A percentile compares a stretch with the other conserved stretches of the same genome.
phyloP scores from a whole-genome alignment of 2,888 invertebrate species.

The Stenchaetothrips biformis region DNA sequence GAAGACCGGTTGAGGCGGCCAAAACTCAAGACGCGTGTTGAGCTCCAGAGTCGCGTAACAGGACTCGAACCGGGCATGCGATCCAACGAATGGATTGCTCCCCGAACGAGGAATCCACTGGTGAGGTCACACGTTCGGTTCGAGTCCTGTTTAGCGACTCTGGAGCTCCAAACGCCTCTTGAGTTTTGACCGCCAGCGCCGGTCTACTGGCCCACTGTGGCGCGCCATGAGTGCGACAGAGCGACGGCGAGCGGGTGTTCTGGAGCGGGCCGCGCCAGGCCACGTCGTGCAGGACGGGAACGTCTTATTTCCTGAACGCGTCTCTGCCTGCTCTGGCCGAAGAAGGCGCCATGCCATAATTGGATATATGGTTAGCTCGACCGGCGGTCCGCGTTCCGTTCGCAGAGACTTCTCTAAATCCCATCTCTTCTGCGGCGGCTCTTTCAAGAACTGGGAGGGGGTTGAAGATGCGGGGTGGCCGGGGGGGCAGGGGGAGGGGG shows the following conservation, averaged over 20 bases:
- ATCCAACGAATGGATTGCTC: too few species aligned
- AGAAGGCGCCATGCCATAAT: not conserved
- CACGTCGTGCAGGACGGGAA: not conserved
- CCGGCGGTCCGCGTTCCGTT: not conserved
- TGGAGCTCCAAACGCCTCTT: too few species aligned
- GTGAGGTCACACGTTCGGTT: too few species aligned
- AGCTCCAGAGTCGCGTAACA: too few species aligned
- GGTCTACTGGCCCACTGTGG: too few species aligned
- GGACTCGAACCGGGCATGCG: too few species aligned
- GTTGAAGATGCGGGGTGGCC: not conserved
- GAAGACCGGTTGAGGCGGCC: too few species aligned
- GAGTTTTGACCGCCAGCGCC: too few species aligned
- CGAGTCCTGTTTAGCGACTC: too few species aligned
- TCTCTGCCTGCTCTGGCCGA: not conserved
- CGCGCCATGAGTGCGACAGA: not conserved
- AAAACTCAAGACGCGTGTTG: too few species aligned
- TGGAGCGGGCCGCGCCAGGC: not conserved
- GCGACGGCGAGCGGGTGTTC: not conserved
- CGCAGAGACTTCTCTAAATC: slow-evolving; percentile 2
- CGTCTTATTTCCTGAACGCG: slow-evolving; percentile 24
- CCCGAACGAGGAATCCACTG: too few species aligned
- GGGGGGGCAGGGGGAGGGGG: not conserved
- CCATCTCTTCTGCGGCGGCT: not conserved
- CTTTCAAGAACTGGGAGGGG: not conserved
- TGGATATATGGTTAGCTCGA: slow-evolving; percentile 10